Evolutionary conservation across 2,888 invertebrate genomes (phyloP).

Genomic region (Merodon equestris): DNA sequence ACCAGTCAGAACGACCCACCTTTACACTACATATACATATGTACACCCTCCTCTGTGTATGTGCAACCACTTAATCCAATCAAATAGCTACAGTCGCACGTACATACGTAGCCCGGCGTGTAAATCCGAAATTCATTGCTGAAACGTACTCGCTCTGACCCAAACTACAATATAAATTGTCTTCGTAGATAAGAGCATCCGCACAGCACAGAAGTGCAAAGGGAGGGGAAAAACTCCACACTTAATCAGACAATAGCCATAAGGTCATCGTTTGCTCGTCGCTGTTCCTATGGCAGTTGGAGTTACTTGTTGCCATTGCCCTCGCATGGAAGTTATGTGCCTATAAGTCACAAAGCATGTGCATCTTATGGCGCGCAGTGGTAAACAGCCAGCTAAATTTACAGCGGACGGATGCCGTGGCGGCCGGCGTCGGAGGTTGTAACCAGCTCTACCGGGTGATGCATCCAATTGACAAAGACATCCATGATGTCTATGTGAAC

Average conservation of each 20-base stretch:
- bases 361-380: constrained; percentile 12
- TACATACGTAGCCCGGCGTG: constrained; percentile 21
- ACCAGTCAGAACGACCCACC: too few species aligned
- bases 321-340: constrained; percentile 48
- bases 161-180: constrained; percentile 16
- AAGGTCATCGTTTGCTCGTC: constrained; percentile 54
- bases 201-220: constrained; percentile 46
- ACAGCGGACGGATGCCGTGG: constrained; percentile 7
- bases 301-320: too few species aligned
- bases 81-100: too few species aligned
- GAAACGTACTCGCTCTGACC: constrained; percentile 4
- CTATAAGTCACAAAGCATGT: constrained; percentile 39
- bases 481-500: constrained; percentile 40
- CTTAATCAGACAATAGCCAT: constrained; percentile 58
- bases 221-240: constrained; percentile 34
- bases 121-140: constrained; percentile 34
- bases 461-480: constrained; percentile 62
- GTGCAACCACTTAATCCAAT: too few species aligned
- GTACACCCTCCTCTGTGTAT: too few species aligned
- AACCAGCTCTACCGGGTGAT: constrained; percentile 42
- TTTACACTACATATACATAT: too few species aligned
- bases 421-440: constrained; percentile 10
- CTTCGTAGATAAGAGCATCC: constrained; percentile 15
- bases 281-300: too few species aligned
- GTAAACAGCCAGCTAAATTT: background rate